phyloP scores from a whole-genome alignment of 2,113 vertebrate genomes.

The Macquaria australasica region DNA sequence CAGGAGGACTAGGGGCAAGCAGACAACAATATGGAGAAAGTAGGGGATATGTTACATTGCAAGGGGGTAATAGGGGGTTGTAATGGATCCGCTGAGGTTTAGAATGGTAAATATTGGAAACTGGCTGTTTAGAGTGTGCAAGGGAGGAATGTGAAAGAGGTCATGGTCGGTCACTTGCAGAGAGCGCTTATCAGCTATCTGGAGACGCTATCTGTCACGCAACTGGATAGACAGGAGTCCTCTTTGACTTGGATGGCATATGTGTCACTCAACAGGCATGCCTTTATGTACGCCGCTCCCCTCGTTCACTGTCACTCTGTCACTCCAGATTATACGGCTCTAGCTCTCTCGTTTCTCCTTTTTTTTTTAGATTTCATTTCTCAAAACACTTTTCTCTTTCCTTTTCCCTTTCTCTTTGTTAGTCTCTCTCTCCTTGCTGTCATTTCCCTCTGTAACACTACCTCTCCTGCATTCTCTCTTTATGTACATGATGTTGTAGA shows the following conservation, averaged over 20 bases:
- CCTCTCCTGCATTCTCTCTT: constrained; percentile 52
- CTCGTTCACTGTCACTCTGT: constrained; percentile 27
- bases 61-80: constrained; percentile 54
- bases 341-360: not conserved
- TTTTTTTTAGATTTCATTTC: not conserved
- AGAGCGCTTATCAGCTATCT: constrained; percentile 79
- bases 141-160: constrained; percentile 63
- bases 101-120: constrained; percentile 63
- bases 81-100: constrained; percentile 58
- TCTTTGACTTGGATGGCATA: constrained; percentile 70
- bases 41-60: constrained; percentile 76
- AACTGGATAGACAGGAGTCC: constrained; percentile 71
- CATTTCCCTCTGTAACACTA: constrained; percentile 61
- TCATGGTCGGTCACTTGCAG: constrained; percentile 66
- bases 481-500: constrained; percentile 66
- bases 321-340: constrained; percentile 31
- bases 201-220: constrained; percentile 73
- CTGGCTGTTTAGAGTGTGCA: constrained; percentile 18
- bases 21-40: constrained; percentile 78
- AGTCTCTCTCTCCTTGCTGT: not conserved
- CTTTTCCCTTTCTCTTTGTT: not conserved
- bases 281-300: constrained; percentile 55
- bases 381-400: not conserved
- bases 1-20: constrained; percentile 61
- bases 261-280: constrained; percentile 78